These are phyloP conservation scores for Eupithecia centaureata DNA, from an alignment of 2,888 invertebrate genomes.

Conservation along the genomic window DNA sequence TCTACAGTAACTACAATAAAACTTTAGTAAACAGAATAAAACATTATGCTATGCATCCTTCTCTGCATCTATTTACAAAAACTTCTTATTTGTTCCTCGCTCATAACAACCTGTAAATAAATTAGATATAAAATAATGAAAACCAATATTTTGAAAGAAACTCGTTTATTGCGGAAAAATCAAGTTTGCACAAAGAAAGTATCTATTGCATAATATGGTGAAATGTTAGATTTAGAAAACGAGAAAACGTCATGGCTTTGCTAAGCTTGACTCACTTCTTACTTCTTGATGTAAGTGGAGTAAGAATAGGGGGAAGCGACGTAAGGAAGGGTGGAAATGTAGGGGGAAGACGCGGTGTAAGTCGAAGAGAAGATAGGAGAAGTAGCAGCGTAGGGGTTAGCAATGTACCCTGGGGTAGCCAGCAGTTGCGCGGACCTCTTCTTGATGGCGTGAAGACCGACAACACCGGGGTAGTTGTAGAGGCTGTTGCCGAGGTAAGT, in stretches of 20 bases:
- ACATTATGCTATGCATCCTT: background rate
- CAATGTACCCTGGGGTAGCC: slow-evolving; percentile 45
- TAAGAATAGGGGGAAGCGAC: slow-evolving; percentile 35
- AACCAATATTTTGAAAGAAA: slow-evolving; percentile 22
- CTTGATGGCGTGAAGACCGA: slow-evolving; percentile 39
- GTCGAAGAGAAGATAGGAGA: slow-evolving; percentile 28
- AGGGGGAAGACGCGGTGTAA: slow-evolving; percentile 33
- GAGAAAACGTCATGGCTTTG: slow-evolving; percentile 9
- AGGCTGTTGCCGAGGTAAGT: slow-evolving; percentile 24
- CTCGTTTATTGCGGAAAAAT: slow-evolving; percentile 37
- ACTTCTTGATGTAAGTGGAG: slow-evolving; percentile 45
- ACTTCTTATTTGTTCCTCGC: background rate
- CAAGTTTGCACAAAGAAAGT: slow-evolving; percentile 29
- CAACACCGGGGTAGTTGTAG: slow-evolving; percentile 19
- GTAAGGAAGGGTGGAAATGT: slow-evolving; percentile 33
- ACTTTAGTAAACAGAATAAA: background rate
- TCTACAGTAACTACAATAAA: background rate
- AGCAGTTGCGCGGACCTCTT: slow-evolving; percentile 45
- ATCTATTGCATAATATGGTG: slow-evolving; percentile 25
- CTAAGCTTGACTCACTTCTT: slow-evolving; percentile 13
- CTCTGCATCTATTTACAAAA: too few relatives aligned
- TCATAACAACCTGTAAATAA: background rate
- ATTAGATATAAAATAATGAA: slow-evolving; percentile 1
- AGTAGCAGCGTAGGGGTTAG: slow-evolving; percentile 30
- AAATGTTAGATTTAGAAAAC: slow-evolving; percentile 34